Evolutionary conservation across 1,140 invertebrate species (phyloP).

Genomic region (Medauroidea extradentata): DNA sequence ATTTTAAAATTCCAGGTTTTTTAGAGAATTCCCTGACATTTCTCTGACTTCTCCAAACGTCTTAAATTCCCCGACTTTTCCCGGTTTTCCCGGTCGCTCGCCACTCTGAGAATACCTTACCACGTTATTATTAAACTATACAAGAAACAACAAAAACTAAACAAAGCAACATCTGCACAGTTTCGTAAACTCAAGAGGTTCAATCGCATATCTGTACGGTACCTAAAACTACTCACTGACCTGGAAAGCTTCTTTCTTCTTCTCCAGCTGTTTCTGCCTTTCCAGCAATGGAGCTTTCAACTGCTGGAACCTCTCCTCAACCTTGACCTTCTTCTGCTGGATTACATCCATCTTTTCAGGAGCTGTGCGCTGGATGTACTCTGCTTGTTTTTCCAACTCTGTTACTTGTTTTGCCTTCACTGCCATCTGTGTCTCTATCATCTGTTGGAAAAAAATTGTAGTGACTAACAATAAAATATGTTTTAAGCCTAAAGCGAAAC

Average conservation of each 20-base stretch:
- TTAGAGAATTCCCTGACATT: too few relatives aligned
- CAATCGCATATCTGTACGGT: too few relatives aligned
- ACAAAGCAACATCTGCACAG: too few relatives aligned
- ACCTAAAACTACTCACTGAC: too few relatives aligned
- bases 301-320: conserved; percentile 85
- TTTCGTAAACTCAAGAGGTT: too few relatives aligned
- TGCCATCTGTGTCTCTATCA: conserved; percentile 95
- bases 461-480: background rate
- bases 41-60: too few relatives aligned
- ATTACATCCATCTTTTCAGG: conserved; percentile 96
- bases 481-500: background rate
- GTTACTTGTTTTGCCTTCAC: conserved; percentile 88
- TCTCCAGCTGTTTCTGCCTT: conserved; percentile 83
- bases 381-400: conserved; percentile 90
- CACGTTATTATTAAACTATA: too few relatives aligned
- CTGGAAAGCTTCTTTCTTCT: conserved; percentile 99
- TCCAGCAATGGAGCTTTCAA: conserved; percentile 86
- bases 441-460: conserved; percentile 46
- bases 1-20: too few relatives aligned
- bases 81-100: too few relatives aligned
- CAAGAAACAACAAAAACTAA: too few relatives aligned
- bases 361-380: conserved; percentile 88
- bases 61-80: too few relatives aligned
- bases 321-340: conserved; percentile 85
- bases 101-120: too few relatives aligned